These are phyloP conservation scores for Ahaetulla prasina DNA, from an alignment of 2,113 vertebrate species.

Conservation along the genomic window DNA sequence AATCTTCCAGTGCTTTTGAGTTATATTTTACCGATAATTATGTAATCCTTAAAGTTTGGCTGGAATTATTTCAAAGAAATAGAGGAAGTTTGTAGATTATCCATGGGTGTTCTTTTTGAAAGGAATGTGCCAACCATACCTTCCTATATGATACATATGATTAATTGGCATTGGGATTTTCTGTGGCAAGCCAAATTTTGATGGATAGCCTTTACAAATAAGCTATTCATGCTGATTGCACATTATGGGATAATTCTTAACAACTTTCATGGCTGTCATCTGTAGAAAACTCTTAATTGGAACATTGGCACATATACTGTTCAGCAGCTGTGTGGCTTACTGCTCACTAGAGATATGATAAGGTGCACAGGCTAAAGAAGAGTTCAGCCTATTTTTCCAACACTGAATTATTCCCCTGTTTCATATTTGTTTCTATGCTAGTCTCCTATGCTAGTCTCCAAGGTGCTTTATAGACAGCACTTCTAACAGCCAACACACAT, in stretches of 20 bases:
- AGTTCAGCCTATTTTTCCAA: not conserved
- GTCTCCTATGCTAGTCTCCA: conserved; percentile 12
- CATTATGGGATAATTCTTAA: not conserved
- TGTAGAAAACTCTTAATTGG: not conserved
- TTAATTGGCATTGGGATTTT: conserved; percentile 1
- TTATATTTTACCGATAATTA: conserved; percentile 3
- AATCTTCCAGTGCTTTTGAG: not conserved
- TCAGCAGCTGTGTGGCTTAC: not conserved
- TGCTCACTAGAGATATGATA: not conserved
- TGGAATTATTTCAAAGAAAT: conserved; percentile 5
- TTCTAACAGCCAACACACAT: conserved; percentile 28
- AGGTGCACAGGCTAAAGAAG: not conserved
- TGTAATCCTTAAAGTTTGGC: not conserved
- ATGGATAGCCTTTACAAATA: not conserved
- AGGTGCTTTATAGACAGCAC: conserved; percentile 1
- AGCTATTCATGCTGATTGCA: conserved; percentile 10
- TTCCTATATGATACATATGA: not conserved
- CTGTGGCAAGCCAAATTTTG: conserved; percentile 15
- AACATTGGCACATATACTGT: not conserved
- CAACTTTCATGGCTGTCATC: not conserved
- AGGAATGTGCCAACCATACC: not conserved
- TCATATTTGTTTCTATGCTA: not conserved
- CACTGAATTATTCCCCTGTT: conserved; percentile 17
- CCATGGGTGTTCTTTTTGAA: not conserved
- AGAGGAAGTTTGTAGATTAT: not conserved